Base-by-base conservation (phyloP, 2,797 vertebrate species). In the Spondyliosoma cantharus region DNA sequence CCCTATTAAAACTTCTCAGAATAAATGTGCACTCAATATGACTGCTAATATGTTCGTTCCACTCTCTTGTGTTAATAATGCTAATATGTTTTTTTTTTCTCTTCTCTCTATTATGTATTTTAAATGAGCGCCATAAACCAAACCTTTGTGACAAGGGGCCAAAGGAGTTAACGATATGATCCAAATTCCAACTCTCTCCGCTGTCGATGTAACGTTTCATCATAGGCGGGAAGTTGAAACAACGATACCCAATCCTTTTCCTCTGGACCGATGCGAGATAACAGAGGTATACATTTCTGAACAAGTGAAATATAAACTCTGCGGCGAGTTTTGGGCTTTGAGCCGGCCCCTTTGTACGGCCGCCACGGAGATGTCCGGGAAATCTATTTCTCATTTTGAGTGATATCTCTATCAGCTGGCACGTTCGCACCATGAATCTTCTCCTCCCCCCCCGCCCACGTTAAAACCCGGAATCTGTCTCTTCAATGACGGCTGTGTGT, bases 291-390 rank as follows among this genome's bases (percentile, higher is more conserved):
- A 82, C 77, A 84, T 93, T 89, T 93, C 79, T 76, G 83, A 85
- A 89, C 83, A 87, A 89, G 87, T 89, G 91, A 92, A 94, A 94
- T 81, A 87, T 83, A 93, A 93, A 93, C 93, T 92, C 84, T 11
- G 54, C 27, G 42, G 64, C 46, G 81, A 90, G 76, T 82, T 89
- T 76, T 48, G 65, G 73, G 75, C 73, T 86, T 78, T 76, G 68
- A 82, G 84, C 78, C 46, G 14, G 56, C 69, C 78, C 72, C 79
- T 85, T 92, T 92, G 91, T 92, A 86, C 64, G 59, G 86, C 74
- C 27, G 75, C 84, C 80, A 80, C 49, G 17, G 76, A 86, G 48
- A 91, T 59, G 90, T 91, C 90, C 49, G 76, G 81, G 74, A 82
- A 92, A 92, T 93, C 59, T 84, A 89, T 89, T 91, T 71, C 86